Evolutionary conservation across 2,797 vertebrate genomes (phyloP).

Genomic region (Platalea minor): DNA sequence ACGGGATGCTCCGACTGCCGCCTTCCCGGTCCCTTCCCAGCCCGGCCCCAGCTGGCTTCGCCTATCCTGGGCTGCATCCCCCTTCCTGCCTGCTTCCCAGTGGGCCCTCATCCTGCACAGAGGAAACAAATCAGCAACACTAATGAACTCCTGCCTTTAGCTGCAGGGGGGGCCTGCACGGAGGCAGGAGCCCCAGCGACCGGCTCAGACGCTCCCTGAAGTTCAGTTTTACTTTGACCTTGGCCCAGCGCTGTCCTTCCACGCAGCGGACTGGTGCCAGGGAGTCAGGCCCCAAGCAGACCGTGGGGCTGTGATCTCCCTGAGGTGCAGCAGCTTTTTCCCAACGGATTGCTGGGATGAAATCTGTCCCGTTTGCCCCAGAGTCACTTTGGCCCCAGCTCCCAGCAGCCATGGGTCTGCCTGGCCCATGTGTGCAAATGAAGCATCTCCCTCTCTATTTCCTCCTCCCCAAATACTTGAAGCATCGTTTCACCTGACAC

Average conservation of each 20-base stretch:
- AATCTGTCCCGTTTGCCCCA: neutral
- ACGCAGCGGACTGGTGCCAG: rapidly evolving
- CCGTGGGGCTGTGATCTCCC: neutral
- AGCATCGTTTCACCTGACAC: neutral
- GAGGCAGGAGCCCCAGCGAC: neutral
- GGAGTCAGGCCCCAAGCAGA: neutral
- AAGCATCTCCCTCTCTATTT: neutral
- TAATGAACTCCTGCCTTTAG: neutral
- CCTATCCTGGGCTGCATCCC: neutral
- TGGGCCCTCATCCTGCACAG: neutral
- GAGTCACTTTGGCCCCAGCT: neutral
- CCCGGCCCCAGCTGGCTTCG: neutral
- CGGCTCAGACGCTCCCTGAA: neutral
- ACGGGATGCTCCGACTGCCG: rapidly evolving
- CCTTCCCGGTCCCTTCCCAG: neutral
- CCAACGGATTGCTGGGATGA: neutral
- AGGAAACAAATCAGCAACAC: neutral
- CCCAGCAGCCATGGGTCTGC: neutral
- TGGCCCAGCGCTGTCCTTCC: neutral
- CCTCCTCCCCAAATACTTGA: neutral
- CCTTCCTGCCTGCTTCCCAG: neutral
- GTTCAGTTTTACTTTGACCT: neutral
- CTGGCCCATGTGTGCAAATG: neutral
- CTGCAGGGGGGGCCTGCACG: rapidly evolving
- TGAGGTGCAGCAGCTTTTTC: neutral